Percentiles rank a stretch among this genome's conserved stretches.
phyloP scores from a whole-genome alignment of 2,888 invertebrate species.

The Xanthorhoe designata region DNA sequence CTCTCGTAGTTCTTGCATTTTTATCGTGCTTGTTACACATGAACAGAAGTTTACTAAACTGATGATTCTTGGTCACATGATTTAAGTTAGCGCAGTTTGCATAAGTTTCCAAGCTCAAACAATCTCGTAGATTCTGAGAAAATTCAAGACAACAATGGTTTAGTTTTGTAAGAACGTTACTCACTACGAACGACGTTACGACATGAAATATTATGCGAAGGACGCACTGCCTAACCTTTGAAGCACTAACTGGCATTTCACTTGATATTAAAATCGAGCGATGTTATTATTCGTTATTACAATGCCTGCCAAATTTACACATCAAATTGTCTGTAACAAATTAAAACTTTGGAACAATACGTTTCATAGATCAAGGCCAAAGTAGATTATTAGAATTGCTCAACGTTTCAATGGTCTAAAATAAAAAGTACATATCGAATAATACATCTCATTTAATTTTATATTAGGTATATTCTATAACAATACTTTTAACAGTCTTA shows the following conservation, averaged over 20 bases:
- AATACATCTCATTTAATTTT: conserved; percentile 68
- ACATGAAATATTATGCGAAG: conserved; percentile 48
- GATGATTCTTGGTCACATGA: conserved; percentile 28
- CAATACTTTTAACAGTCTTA: conserved; percentile 86
- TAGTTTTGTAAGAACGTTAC: conserved; percentile 51
- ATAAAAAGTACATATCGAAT: conserved; percentile 36
- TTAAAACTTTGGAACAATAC: conserved; percentile 44
- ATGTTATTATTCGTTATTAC: conserved; percentile 38
- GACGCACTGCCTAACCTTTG: conserved; percentile 54
- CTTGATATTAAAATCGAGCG: conserved; percentile 30
- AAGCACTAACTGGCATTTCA: conserved; percentile 52
- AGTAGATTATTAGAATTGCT: conserved; percentile 41
- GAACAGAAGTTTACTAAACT: no score
- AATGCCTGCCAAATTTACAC: conserved; percentile 41
- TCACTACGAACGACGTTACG: conserved; percentile 40
- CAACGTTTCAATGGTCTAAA: conserved; percentile 39
- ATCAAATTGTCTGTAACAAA: conserved; percentile 42
- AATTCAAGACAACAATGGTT: conserved; percentile 51
- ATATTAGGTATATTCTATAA: conserved; percentile 81
- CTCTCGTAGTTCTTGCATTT: not conserved
- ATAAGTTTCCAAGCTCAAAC: conserved; percentile 27
- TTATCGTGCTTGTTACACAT: no score
- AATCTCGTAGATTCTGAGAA: conserved; percentile 44
- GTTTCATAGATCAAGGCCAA: conserved; percentile 44
- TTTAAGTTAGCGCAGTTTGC: conserved; percentile 30